Base-by-base conservation (phyloP, 2,113 vertebrate genomes). In the Quiscalus mexicanus region DNA sequence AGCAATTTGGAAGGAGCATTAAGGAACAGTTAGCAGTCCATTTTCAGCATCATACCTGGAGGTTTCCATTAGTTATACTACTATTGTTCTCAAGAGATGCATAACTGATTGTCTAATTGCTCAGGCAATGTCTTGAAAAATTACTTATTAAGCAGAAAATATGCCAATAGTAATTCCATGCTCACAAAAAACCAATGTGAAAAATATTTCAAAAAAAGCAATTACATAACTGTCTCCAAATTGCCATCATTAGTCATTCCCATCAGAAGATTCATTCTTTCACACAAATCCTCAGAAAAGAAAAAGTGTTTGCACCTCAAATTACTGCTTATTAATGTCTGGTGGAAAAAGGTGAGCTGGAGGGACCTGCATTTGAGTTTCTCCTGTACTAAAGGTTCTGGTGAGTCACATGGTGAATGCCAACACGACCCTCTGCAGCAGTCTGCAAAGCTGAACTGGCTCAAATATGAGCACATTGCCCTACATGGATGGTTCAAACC, bases 91-190 rank as follows among this genome's bases (percentile, higher is more conserved):
- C 96, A 74, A 50, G 91, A 93, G 92, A 86, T 47, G 28, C 83
- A 67, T 93, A 95, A 92, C 76, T 81, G 79, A 60, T 95, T 74
- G 83, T 93, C 80, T 92, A 93, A 93, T 95, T 92, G 88, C 68
- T 86, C 77, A 92, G 76, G 83, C 59, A 90, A 92, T 45, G 71
- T 82, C 82, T 77, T 89, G 79, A 93, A 77, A 78, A 94, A 95
- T 84, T 93, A 93, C 86, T 90, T 93, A 90, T 90, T 93, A 92
- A 74, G 55, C 80, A 90, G 64, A 92, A 93, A 95, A 95, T 86
- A 95, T 63, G 60, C 63, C 83, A 93, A 44, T 47, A 92, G 42
- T 74, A 84, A 90, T 86, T 84, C 65, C 25, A 39, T 3, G 30
- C 59, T 83, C 64, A 69, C 58, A 74, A 68, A 56, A 92, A 90